phyloP scores from a whole-genome alignment of 2,797 vertebrate genomes.

The Enoplosus armatus region DNA sequence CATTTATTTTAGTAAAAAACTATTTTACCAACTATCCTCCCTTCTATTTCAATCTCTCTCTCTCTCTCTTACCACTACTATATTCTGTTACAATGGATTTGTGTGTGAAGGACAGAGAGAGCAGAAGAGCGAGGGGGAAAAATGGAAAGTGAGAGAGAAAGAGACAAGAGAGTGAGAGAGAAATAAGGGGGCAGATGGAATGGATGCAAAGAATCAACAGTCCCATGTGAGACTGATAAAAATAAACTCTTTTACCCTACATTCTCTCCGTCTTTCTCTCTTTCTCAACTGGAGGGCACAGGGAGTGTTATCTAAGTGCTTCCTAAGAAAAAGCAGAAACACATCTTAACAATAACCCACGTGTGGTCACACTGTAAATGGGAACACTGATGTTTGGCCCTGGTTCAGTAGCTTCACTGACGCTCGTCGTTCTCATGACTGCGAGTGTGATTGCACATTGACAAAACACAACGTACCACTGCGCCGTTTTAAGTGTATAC shows the following conservation, averaged over 20 bases:
- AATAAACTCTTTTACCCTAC: slow-evolving; percentile 89
- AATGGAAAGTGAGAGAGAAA: slow-evolving; percentile 46
- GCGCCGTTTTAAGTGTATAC: slow-evolving; percentile 22
- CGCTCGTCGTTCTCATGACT: slow-evolving; percentile 28
- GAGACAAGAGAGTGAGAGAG: slow-evolving; percentile 26
- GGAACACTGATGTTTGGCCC: slow-evolving; percentile 23
- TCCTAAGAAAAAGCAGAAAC: slow-evolving; percentile 60
- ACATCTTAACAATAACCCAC: slow-evolving; percentile 65
- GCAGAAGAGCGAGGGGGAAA: slow-evolving; percentile 20
- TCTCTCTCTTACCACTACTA: not conserved
- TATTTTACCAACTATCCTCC: not conserved
- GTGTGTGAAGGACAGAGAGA: slow-evolving; percentile 24
- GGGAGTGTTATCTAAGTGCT: slow-evolving; percentile 76
- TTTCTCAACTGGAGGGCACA: slow-evolving; percentile 70
- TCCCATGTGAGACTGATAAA: slow-evolving; percentile 88
- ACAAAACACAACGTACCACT: slow-evolving; percentile 45
- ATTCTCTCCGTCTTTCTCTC: slow-evolving; percentile 73
- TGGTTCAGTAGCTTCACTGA: slow-evolving; percentile 33
- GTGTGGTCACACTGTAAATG: slow-evolving; percentile 39
- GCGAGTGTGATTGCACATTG: slow-evolving; percentile 45
- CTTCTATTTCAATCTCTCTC: not conserved
- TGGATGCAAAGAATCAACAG: slow-evolving; percentile 84
- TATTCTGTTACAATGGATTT: slow-evolving; percentile 42
- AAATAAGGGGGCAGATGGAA: slow-evolving; percentile 70
- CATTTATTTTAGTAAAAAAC: not conserved